phyloP scores from a whole-genome alignment of 2,888 invertebrate species.

The Octonoba sinensis region DNA sequence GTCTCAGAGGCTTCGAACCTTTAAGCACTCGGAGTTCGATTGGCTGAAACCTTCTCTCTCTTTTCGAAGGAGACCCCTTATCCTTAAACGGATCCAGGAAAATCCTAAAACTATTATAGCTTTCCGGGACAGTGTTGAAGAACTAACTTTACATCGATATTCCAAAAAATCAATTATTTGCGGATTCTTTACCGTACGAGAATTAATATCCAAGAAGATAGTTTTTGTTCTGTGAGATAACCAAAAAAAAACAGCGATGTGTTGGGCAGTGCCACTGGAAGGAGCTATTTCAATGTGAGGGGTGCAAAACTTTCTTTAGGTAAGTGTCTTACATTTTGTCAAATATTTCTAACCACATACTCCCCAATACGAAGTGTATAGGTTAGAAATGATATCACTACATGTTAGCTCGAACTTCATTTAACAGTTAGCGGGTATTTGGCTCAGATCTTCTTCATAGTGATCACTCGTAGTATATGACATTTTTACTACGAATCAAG shows the following conservation, averaged over 20 bases:
- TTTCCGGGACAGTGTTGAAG: constrained; percentile 22
- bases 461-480: constrained; percentile 35
- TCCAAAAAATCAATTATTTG: too few species aligned
- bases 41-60: constrained; percentile 21
- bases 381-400: too few species aligned
- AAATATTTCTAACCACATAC: too few species aligned
- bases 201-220: too few species aligned
- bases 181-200: too few species aligned
- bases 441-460: constrained; percentile 17
- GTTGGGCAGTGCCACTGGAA: constrained; percentile 32
- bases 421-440: not conserved
- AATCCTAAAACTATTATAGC: constrained; percentile 41
- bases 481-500: constrained; percentile 53
- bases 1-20: constrained; percentile 51
- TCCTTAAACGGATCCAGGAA: constrained; percentile 12
- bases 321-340: constrained; percentile 1
- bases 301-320: constrained; percentile 42
- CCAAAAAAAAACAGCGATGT: constrained; percentile 35
- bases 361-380: too few species aligned
- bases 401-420: too few species aligned
- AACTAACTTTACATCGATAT: not conserved
- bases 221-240: too few species aligned
- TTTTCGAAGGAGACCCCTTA: constrained; percentile 2
- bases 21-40: constrained; percentile 48
- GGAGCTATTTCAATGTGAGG: constrained; percentile 32